These are phyloP conservation scores for Ceratina calcarata DNA, from an alignment of 1,140 invertebrate species.

Conservation along the genomic window DNA sequence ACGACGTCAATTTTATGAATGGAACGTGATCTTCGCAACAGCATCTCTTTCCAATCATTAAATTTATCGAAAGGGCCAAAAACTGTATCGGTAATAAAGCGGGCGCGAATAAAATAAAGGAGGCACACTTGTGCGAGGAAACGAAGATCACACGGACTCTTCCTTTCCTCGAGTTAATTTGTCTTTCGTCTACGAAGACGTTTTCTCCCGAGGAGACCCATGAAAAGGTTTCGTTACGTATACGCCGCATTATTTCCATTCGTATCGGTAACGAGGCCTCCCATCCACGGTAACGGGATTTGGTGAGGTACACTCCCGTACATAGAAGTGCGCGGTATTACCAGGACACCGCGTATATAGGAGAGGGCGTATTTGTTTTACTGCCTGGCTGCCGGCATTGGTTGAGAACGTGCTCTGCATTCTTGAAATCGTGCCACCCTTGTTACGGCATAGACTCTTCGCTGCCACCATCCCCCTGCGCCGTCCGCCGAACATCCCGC, in stretches of 20 bases:
- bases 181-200: conserved; percentile 40
- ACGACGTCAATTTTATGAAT: no score
- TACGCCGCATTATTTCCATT: conserved; percentile 65
- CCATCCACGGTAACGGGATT: conserved; percentile 21
- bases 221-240: conserved; percentile 68
- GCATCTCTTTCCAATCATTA: not conserved
- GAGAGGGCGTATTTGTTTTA: conserved; percentile 80
- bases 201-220: conserved; percentile 45
- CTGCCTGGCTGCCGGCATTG: conserved; percentile 79
- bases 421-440: conserved; percentile 78
- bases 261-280: conserved; percentile 71
- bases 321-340: conserved; percentile 65
- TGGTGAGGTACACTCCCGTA: conserved; percentile 10
- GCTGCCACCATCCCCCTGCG: conserved; percentile 24
- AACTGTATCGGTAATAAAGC: not conserved
- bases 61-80: not conserved
- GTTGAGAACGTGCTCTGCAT: conserved; percentile 80
- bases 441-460: conserved; percentile 71
- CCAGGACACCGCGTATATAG: conserved; percentile 72
- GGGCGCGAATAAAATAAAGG: not conserved
- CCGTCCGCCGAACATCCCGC: conserved; percentile 9
- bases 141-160: not conserved
- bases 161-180: conserved; percentile 50
- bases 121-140: not conserved
- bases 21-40: not conserved